Percentiles rank a stretch among this genome's conserved stretches.
phyloP scores from a whole-genome alignment of 2,888 invertebrate genomes.

The Noctua comes region DNA sequence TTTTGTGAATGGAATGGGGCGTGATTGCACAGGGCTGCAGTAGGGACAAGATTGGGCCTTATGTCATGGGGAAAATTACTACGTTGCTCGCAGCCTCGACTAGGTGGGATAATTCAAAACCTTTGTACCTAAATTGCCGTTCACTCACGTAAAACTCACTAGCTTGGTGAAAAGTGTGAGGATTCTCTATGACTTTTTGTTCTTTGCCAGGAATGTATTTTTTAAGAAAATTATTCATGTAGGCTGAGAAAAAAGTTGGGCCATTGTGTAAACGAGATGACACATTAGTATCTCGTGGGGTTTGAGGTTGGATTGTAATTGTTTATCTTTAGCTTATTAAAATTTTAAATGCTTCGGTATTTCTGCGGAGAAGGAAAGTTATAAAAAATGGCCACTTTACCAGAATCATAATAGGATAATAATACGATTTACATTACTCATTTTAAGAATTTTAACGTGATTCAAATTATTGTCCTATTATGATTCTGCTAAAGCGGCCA shows the following conservation, averaged over 20 bases:
- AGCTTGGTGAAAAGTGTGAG: slow-evolving; percentile 1
- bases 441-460: no score
- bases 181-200: slow-evolving; percentile 6
- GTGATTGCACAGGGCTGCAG: slow-evolving; percentile 62
- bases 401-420: no score
- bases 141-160: background rate
- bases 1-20: slow-evolving; percentile 56
- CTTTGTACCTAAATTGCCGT: slow-evolving; percentile 49
- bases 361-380: background rate
- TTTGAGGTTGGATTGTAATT: slow-evolving; percentile 1
- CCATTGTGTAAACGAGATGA: slow-evolving; percentile 21
- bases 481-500: no score
- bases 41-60: slow-evolving; percentile 65
- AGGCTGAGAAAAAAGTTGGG: slow-evolving; percentile 3
- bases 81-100: slow-evolving; percentile 28
- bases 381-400: background rate
- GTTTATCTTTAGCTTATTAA: slow-evolving; percentile 17
- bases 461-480: no score
- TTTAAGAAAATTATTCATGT: slow-evolving; percentile 2
- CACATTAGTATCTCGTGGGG: background rate
- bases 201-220: background rate
- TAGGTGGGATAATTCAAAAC: slow-evolving; percentile 6
- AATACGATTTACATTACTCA: no score
- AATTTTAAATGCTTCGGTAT: background rate
- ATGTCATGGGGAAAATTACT: slow-evolving; percentile 75